Conservation (phyloP, 1,140 invertebrate species). For the Drosophila biarmipes region DNA sequence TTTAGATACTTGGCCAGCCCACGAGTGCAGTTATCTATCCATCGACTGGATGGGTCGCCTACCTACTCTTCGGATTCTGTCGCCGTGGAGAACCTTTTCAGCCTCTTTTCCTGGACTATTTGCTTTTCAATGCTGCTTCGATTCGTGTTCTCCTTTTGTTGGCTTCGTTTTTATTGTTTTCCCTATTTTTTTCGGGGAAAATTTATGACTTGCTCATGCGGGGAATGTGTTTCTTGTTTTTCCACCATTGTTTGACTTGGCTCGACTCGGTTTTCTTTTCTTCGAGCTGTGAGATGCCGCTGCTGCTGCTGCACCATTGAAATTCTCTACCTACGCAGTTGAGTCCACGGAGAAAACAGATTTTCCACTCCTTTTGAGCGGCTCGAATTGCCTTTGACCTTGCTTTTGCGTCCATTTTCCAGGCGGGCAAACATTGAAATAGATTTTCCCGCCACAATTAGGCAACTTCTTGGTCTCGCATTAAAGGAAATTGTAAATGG, state of each 20-base stretch:
- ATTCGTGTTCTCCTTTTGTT: slow-evolving; percentile 53
- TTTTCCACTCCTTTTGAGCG: slow-evolving; percentile 62
- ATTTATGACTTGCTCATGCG: slow-evolving; percentile 76
- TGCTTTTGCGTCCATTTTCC: slow-evolving; percentile 48
- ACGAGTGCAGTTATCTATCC: slow-evolving; percentile 48
- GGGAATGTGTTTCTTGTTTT: slow-evolving; percentile 75
- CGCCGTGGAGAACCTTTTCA: slow-evolving; percentile 44
- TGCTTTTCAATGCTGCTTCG: slow-evolving; percentile 69
- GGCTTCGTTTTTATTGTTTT: slow-evolving; percentile 46
- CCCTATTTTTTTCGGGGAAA: slow-evolving; percentile 60
- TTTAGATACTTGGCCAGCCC: slow-evolving; percentile 34
- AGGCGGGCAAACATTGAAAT: slow-evolving; percentile 49
- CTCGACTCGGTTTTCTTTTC: slow-evolving; percentile 39
- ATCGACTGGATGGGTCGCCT: slow-evolving; percentile 34
- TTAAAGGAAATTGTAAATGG: slow-evolving; percentile 65
- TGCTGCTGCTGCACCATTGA: slow-evolving; percentile 32
- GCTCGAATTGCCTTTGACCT: slow-evolving; percentile 78
- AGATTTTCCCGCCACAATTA: slow-evolving; percentile 72
- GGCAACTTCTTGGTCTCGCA: slow-evolving; percentile 44
- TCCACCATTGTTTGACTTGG: slow-evolving; percentile 55
- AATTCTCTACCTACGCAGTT: slow-evolving; percentile 56
- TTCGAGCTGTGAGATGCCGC: slow-evolving; percentile 25
- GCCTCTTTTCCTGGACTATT: slow-evolving; percentile 69
- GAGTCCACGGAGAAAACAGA: slow-evolving; percentile 27
- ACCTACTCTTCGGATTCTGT: slow-evolving; percentile 40